Evolutionary conservation across 2,888 invertebrate genomes (phyloP).

Genomic region (Hybos culiciformis): DNA sequence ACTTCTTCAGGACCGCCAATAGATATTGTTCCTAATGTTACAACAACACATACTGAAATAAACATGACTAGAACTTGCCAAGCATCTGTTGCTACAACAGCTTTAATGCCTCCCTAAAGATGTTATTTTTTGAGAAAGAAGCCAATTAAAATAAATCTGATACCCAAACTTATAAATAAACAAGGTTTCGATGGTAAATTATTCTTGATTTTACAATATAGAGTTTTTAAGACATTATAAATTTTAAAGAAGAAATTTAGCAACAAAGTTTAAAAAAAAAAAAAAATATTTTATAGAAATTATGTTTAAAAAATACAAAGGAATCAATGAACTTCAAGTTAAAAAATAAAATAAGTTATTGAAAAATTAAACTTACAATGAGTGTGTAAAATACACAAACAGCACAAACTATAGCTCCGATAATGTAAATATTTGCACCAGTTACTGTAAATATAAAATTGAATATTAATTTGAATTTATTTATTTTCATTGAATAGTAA

Average conservation of each 20-base stretch:
- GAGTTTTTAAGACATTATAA: neutral
- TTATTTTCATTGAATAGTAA: too few species aligned
- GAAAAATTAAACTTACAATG: slow-evolving; percentile 48
- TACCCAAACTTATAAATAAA: slow-evolving; percentile 2
- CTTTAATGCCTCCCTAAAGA: slow-evolving; percentile 54
- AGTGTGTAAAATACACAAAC: slow-evolving; percentile 80
- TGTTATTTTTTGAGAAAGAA: neutral
- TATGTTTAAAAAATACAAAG: too few species aligned
- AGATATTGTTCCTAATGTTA: slow-evolving; percentile 45
- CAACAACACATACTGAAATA: slow-evolving; percentile 49
- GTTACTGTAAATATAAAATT: slow-evolving; percentile 51
- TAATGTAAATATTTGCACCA: slow-evolving; percentile 63
- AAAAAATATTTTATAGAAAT: too few species aligned
- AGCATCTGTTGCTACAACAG: slow-evolving; percentile 66
- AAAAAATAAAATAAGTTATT: neutral
- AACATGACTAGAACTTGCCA: slow-evolving; percentile 59
- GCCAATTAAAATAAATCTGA: slow-evolving; percentile 3
- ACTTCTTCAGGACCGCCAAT: slow-evolving; percentile 44
- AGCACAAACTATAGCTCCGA: slow-evolving; percentile 59
- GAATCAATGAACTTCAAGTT: neutral
- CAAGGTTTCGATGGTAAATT: slow-evolving; percentile 6
- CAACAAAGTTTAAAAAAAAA: too few species aligned
- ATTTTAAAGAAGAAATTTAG: neutral
- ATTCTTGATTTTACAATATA: too few species aligned
- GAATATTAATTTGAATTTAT: slow-evolving; percentile 6